Evolutionary conservation across 1,140 invertebrate genomes (phyloP).

Genomic region (Druon quercuslanigerum): DNA sequence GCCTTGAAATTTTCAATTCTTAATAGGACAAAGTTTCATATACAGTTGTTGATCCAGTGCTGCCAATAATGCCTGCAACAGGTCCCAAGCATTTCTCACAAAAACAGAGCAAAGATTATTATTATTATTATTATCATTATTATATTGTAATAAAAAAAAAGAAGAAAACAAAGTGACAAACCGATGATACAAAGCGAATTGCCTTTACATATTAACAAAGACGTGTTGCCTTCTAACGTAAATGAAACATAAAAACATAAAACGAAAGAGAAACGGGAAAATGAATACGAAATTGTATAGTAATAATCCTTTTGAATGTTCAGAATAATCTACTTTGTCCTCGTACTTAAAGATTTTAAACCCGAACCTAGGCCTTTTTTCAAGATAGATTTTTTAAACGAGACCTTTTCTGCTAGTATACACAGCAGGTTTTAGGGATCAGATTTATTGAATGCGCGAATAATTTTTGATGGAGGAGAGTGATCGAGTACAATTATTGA

Average conservation of each 20-base stretch:
- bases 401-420: constrained; percentile 54
- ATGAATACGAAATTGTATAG: constrained; percentile 57
- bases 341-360: constrained; percentile 67
- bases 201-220: constrained; percentile 74
- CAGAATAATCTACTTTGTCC: constrained; percentile 58
- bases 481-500: constrained; percentile 65
- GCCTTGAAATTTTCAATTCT: constrained; percentile 41
- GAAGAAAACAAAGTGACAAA: constrained; percentile 59
- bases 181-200: constrained; percentile 75
- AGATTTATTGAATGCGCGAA: constrained; percentile 53
- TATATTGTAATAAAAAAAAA: constrained; percentile 38
- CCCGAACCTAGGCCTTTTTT: constrained; percentile 52
- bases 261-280: constrained; percentile 51
- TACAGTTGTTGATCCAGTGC: constrained; percentile 67
- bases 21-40: constrained; percentile 50
- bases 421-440: constrained; percentile 58
- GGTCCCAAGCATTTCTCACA: constrained; percentile 60
- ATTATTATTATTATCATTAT: too few relatives aligned
- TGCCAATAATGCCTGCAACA: constrained; percentile 74
- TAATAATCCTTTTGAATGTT: constrained; percentile 45
- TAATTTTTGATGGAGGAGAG: constrained; percentile 49
- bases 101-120: not conserved
- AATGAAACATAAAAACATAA: constrained; percentile 49
- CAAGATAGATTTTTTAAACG: constrained; percentile 51
- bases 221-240: constrained; percentile 74